Evolutionary conservation across 2,888 invertebrate species (phyloP).

Genomic region (Drosophila koepferae): DNA sequence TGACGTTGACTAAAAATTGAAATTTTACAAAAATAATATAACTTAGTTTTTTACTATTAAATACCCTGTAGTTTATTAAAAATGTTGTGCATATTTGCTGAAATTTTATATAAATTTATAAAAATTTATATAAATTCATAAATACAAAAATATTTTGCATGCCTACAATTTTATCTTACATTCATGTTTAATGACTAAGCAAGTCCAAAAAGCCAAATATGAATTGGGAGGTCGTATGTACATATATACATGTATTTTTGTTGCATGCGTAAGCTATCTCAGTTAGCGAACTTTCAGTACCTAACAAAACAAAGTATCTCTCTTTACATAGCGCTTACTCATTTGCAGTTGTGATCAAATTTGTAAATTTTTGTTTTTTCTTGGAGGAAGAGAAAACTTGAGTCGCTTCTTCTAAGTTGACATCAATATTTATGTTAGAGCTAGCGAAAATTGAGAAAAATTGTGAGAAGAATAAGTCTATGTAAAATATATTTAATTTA

Average conservation of each 20-base stretch:
- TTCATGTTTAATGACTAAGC: background rate
- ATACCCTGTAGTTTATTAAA: slow-evolving; percentile 7
- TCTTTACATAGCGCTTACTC: background rate
- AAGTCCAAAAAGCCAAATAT: background rate
- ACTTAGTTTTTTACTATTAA: background rate
- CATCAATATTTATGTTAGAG: background rate
- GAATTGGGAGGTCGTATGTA: background rate
- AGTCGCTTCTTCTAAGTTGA: background rate
- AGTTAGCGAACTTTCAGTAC: background rate
- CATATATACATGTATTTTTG: background rate
- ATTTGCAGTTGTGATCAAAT: background rate
- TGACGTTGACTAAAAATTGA: slow-evolving; percentile 26
- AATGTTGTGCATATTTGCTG: background rate
- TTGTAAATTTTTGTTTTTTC: background rate
- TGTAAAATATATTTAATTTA: too few species aligned
- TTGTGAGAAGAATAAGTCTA: too few species aligned
- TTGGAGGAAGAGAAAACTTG: background rate
- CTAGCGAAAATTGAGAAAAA: background rate
- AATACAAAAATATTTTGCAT: background rate
- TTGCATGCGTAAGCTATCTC: background rate
- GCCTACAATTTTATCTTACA: background rate
- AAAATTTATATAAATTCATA: too few species aligned
- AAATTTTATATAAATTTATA: too few species aligned
- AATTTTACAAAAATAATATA: background rate
- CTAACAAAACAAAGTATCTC: background rate